Evolutionary conservation across 1,140 invertebrate genomes (phyloP).

Genomic region (Drosophila erecta): DNA sequence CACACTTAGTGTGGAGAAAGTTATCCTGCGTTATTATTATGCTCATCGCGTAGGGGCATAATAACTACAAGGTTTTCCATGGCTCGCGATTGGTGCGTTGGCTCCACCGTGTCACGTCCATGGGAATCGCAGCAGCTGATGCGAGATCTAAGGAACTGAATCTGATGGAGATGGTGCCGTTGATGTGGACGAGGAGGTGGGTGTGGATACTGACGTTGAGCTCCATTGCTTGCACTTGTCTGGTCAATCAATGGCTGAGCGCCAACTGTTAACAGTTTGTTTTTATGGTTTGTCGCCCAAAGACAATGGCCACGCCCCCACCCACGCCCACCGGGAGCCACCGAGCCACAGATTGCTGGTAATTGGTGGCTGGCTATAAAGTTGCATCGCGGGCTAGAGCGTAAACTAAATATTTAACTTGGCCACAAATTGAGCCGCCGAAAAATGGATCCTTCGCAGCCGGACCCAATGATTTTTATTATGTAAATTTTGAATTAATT

Average conservation of each 20-base stretch:
- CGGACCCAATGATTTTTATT: slow-evolving; percentile 32
- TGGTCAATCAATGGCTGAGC: slow-evolving; percentile 75
- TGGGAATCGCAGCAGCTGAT: slow-evolving; percentile 77
- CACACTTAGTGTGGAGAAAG: not conserved
- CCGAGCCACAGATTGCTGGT: slow-evolving; percentile 52
- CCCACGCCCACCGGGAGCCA: not conserved
- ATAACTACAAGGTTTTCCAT: not conserved
- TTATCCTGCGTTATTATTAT: slow-evolving; percentile 5
- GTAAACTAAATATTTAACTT: slow-evolving; percentile 76
- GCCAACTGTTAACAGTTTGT: slow-evolving; percentile 77
- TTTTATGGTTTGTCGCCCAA: slow-evolving; percentile 77
- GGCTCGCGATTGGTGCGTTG: not conserved
- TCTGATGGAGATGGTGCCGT: slow-evolving; percentile 11
- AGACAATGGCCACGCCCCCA: slow-evolving; percentile 55
- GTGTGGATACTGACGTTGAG: slow-evolving; percentile 18
- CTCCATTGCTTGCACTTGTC: slow-evolving; percentile 79
- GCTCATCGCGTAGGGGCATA: slow-evolving; percentile 17
- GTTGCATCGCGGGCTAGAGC: slow-evolving; percentile 42
- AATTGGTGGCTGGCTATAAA: slow-evolving; percentile 72
- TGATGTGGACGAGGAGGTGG: not conserved
- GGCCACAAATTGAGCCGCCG: slow-evolving; percentile 42
- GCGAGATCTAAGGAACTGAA: slow-evolving; percentile 39
- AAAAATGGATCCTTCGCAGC: slow-evolving; percentile 15
- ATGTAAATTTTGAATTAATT: slow-evolving; percentile 72
- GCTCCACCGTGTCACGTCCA: slow-evolving; percentile 44